A percentile compares a stretch with the other conserved stretches of the same genome.
phyloP scores from a whole-genome alignment of 2,797 vertebrate genomes.

The Gadopsis bispinosus region DNA sequence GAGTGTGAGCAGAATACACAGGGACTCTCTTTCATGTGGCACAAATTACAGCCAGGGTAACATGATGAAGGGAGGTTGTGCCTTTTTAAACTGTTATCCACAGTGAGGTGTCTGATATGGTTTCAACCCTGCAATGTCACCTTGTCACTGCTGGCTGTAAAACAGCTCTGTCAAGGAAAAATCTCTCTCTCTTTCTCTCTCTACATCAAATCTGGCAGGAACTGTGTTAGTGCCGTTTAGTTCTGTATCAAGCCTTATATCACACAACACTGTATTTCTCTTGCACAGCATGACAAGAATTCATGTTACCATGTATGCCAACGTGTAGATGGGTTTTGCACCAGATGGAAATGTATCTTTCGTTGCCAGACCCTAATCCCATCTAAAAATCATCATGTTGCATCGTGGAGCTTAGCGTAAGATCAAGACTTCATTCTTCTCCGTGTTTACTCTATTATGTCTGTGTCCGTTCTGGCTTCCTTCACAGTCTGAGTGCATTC shows the following conservation, averaged over 20 bases:
- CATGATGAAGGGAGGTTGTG: slow-evolving; percentile 23
- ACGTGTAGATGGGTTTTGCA: neutral
- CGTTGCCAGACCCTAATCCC: no score
- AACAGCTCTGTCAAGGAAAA: slow-evolving; percentile 18
- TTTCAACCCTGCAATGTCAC: slow-evolving; percentile 54
- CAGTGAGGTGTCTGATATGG: slow-evolving; percentile 27
- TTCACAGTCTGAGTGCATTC: no score
- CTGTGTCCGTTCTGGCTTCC: no score
- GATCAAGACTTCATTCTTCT: no score
- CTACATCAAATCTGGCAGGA: neutral
- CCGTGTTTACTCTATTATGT: no score
- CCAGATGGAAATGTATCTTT: neutral
- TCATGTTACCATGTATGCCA: neutral
- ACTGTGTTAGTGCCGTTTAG: neutral
- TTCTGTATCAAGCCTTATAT: slow-evolving; percentile 13
- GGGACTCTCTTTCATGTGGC: neutral
- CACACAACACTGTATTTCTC: neutral
- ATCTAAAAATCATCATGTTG: no score
- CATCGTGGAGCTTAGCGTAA: no score
- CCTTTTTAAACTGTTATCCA: slow-evolving; percentile 46
- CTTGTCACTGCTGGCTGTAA: slow-evolving; percentile 50
- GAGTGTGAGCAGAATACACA: slow-evolving; percentile 7
- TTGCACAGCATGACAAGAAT: neutral
- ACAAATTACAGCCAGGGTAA: slow-evolving; percentile 41
- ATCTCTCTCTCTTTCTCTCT: neutral